These are phyloP conservation scores for Ditula angustiorana DNA, from an alignment of 2,888 invertebrate genomes.

Conservation along the genomic window DNA sequence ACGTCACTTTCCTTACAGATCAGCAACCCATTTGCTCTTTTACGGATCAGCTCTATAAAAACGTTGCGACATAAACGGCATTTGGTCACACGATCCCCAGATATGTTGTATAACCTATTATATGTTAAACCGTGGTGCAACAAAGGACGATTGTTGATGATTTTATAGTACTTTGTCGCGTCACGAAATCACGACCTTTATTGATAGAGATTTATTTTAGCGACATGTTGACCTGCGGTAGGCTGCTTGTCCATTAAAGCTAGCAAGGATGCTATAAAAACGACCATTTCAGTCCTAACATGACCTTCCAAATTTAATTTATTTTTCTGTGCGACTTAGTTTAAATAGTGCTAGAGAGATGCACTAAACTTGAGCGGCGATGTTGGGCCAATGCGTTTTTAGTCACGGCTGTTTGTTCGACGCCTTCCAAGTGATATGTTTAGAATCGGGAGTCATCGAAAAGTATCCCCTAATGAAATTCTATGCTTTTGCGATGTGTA, in stretches of 20 bases:
- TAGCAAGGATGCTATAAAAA: not conserved
- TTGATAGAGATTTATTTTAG: slow-evolving; percentile 12
- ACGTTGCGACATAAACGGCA: not conserved
- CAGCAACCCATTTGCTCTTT: not conserved
- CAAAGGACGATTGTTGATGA: slow-evolving; percentile 21
- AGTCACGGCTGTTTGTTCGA: no score
- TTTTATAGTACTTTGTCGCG: slow-evolving; percentile 4
- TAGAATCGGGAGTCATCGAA: no score
- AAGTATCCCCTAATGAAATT: no score
- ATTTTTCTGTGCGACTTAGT: no score
- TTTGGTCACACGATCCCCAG: not conserved
- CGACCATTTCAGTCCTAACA: no score
- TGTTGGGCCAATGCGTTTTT: no score
- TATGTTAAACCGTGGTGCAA: slow-evolving; percentile 10
- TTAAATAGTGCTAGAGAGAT: no score
- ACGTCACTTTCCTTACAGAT: not conserved
- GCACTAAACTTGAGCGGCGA: no score
- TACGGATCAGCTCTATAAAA: not conserved
- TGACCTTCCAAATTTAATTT: no score
- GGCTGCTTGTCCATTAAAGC: not conserved
- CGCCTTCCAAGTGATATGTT: no score
- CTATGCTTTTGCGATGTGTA: no score
- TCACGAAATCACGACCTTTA: slow-evolving; percentile 23
- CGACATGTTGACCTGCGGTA: not conserved
- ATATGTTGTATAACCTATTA: slow-evolving; percentile 14